Conservation (phyloP, 2,113 vertebrate species). For the Tragelaphus imberbis region DNA sequence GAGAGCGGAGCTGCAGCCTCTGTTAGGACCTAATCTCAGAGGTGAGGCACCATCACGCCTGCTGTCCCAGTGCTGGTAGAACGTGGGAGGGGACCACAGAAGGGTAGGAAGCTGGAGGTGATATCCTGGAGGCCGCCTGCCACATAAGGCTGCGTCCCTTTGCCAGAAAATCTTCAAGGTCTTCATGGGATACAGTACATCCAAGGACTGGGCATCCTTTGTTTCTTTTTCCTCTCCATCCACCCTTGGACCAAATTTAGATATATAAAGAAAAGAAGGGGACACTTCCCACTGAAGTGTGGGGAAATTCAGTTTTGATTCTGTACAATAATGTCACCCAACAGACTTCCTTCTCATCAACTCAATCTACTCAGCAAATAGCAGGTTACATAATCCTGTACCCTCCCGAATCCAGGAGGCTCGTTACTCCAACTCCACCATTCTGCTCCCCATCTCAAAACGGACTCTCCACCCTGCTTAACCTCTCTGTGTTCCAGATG, state of each 20-base stretch:
- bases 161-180: background rate
- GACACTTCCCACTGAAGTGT: background rate
- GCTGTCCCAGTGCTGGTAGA: background rate
- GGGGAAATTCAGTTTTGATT: background rate
- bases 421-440: background rate
- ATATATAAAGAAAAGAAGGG: background rate
- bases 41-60: background rate
- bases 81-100: rapidly evolving
- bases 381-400: background rate
- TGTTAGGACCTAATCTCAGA: background rate
- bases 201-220: background rate
- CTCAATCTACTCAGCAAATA: background rate
- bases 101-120: rapidly evolving
- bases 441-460: background rate
- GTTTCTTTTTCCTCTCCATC: background rate
- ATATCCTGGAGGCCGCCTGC: background rate
- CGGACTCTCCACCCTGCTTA: background rate
- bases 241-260: background rate
- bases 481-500: background rate
- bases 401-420: background rate
- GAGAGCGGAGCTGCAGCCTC: background rate
- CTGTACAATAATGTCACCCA: background rate
- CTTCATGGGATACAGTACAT: background rate
- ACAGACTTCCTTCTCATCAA: background rate
- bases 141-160: background rate